Conservation (phyloP, 2,113 vertebrate species). For the Phyllostomus discolor region DNA sequence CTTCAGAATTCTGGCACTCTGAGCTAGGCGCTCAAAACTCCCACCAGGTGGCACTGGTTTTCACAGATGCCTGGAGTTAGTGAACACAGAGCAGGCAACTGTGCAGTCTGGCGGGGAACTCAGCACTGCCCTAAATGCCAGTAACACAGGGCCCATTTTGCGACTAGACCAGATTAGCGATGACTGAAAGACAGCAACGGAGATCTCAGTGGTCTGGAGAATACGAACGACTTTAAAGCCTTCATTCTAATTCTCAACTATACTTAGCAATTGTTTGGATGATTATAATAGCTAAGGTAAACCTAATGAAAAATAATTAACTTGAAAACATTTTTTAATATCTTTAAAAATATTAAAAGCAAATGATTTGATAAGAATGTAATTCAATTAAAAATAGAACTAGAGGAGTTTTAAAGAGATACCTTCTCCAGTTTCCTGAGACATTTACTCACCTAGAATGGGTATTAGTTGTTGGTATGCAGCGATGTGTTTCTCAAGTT, state of each 20-base stretch:
- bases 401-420: not conserved
- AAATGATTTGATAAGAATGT: not conserved
- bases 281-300: not conserved
- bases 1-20: not conserved
- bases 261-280: not conserved
- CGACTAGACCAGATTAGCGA: not conserved
- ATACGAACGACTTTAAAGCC: not conserved
- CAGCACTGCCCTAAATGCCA: not conserved
- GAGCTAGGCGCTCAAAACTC: not conserved
- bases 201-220: conserved; percentile 12
- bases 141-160: not conserved
- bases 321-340: not conserved
- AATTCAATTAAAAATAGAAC: not conserved
- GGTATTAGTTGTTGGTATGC: not conserved
- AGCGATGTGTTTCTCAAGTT: not conserved
- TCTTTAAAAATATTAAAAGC: not conserved
- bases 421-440: not conserved
- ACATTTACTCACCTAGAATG: not conserved
- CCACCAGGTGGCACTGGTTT: not conserved
- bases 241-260: not conserved
- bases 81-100: not conserved
- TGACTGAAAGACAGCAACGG: not conserved
- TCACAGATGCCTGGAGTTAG: not conserved
- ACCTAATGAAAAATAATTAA: not conserved
- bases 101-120: not conserved